phyloP scores from a whole-genome alignment of 1,140 invertebrate genomes.

The Drosophila kikkawai region DNA sequence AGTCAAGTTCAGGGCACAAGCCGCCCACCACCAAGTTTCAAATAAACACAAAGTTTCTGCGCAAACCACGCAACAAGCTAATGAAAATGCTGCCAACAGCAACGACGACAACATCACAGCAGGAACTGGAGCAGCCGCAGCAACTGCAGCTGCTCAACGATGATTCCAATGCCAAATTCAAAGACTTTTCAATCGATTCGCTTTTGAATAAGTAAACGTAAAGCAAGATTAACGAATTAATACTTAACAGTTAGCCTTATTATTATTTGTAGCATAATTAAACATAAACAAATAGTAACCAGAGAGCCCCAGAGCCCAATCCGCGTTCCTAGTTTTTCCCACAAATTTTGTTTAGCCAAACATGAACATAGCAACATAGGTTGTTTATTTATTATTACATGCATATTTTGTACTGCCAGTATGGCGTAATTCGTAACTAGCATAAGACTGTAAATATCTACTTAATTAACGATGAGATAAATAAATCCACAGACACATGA shows the following conservation, averaged over 20 bases:
- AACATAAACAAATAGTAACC: constrained; percentile 26
- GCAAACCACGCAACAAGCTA: constrained; percentile 79
- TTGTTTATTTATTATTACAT: constrained; percentile 82
- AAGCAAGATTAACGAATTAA: constrained; percentile 30
- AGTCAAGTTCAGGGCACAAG: constrained; percentile 42
- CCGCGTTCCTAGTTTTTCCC: constrained; percentile 64
- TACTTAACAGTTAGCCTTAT: constrained; percentile 51
- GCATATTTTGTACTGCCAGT: constrained; percentile 52
- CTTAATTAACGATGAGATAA: constrained; percentile 50
- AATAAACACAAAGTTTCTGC: constrained; percentile 82
- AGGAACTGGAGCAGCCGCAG: constrained; percentile 24
- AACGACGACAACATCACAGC: constrained; percentile 24
- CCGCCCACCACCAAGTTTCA: constrained; percentile 70
- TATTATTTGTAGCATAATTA: constrained; percentile 68
- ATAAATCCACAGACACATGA: constrained; percentile 53
- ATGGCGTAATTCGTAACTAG: constrained; percentile 61
- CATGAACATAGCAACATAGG: constrained; percentile 55
- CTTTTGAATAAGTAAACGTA: constrained; percentile 76
- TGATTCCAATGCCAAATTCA: constrained; percentile 84
- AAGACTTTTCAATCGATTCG: constrained; percentile 85
- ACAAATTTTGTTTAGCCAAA: constrained; percentile 71
- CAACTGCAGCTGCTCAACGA: constrained; percentile 60
- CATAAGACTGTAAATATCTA: constrained; percentile 56
- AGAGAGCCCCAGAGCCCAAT: constrained; percentile 43
- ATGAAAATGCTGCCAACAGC: constrained; percentile 63